A percentile compares a stretch with the other conserved stretches of the same genome.
phyloP scores from a whole-genome alignment of 2,113 vertebrate genomes.

The Scalopus aquaticus region DNA sequence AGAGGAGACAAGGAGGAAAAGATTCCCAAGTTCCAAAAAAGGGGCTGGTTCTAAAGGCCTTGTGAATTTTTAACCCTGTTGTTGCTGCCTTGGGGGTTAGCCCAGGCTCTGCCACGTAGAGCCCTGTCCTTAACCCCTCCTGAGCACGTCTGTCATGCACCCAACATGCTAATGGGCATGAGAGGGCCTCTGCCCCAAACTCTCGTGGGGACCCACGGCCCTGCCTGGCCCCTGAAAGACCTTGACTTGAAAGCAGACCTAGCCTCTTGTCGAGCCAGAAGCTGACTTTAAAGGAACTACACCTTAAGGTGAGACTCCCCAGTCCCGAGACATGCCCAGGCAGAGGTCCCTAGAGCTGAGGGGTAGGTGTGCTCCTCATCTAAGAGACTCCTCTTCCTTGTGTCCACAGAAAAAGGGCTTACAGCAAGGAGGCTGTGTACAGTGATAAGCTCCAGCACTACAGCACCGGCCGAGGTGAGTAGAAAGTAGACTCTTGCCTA shows the following conservation, averaged over 20 bases:
- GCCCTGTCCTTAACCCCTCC: background rate
- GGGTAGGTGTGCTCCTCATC: rapidly evolving
- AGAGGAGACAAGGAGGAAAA: background rate
- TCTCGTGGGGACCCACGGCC: background rate
- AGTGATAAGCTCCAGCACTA: constrained; percentile 99
- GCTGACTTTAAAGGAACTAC: background rate
- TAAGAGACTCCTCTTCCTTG: constrained; percentile 57
- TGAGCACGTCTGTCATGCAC: background rate
- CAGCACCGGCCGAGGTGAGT: constrained; percentile 98
- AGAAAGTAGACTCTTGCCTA: background rate
- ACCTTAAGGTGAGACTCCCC: background rate
- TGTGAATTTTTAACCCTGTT: constrained; percentile 55
- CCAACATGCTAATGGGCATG: background rate
- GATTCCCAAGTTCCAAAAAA: background rate
- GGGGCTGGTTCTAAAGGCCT: background rate
- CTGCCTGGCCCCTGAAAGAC: background rate
- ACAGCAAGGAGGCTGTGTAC: constrained; percentile 98
- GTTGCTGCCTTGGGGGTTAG: background rate
- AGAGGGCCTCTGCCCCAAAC: background rate
- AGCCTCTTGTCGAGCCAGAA: background rate
- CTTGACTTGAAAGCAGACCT: background rate
- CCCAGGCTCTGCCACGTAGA: background rate
- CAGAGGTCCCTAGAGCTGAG: background rate
- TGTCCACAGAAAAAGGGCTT: constrained; percentile 93
- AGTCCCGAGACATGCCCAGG: background rate